These are phyloP conservation scores for Pteromalus puparum DNA, from an alignment of 1,140 invertebrate genomes.

Conservation along the genomic window DNA sequence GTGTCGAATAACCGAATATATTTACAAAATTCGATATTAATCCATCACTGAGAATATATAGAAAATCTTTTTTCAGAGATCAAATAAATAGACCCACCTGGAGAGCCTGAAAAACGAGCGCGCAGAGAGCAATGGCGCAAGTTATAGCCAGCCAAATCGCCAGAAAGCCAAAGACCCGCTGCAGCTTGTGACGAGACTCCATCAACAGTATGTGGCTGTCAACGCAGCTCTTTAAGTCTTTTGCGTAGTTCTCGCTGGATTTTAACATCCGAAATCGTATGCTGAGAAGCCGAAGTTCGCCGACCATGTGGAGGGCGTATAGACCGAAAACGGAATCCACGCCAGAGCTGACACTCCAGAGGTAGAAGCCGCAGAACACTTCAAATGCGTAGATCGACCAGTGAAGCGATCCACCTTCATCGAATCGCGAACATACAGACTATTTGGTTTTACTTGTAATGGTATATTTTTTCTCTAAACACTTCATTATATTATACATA, in stretches of 20 bases:
- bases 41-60: too few species aligned
- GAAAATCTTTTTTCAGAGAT: neutral
- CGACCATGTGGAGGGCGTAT: slow-evolving; percentile 57
- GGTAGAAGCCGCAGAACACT: neutral
- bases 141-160: neutral
- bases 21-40: neutral
- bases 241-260: neutral
- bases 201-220: slow-evolving; percentile 5
- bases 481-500: too few species aligned
- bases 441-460: too few species aligned
- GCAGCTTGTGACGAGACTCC: neutral
- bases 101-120: neutral
- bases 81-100: neutral
- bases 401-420: neutral
- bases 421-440: too few species aligned
- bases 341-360: slow-evolving; percentile 47
- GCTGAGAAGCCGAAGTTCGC: slow-evolving; percentile 45
- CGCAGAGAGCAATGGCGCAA: neutral
- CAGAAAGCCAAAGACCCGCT: slow-evolving; percentile 6
- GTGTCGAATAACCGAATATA: too few species aligned
- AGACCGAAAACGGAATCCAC: slow-evolving; percentile 58
- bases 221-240: neutral
- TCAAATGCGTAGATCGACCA: neutral
- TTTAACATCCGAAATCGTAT: neutral
- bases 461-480: too few species aligned